Evolutionary conservation across 2,888 invertebrate genomes (phyloP).

Genomic region (Elmis aenea): DNA sequence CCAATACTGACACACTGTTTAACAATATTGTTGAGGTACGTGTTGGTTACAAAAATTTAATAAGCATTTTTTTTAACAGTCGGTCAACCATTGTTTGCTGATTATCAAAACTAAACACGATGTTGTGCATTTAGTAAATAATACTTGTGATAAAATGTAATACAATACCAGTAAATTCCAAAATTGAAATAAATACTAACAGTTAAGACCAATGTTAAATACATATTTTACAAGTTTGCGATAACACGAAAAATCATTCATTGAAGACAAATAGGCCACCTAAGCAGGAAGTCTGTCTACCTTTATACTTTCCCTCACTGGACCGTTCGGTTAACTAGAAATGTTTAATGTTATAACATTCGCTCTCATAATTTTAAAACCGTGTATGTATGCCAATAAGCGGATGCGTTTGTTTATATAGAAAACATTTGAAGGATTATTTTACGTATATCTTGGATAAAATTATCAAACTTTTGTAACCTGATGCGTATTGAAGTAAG

Average conservation of each 20-base stretch:
- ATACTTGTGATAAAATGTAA: no score
- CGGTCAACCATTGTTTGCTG: no score
- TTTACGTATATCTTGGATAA: no score
- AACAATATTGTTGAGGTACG: slow-evolving; percentile 15
- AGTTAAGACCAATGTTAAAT: no score
- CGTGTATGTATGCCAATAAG: slow-evolving; percentile 22
- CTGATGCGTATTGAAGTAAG: no score
- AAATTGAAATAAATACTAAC: no score
- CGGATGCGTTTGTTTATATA: slow-evolving; percentile 1
- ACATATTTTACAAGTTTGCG: no score
- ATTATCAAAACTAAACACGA: no score
- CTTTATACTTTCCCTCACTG: slow-evolving; percentile 34
- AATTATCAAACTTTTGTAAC: no score
- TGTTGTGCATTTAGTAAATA: no score
- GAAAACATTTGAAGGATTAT: neutral
- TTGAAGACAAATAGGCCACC: slow-evolving; percentile 28
- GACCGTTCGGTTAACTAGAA: slow-evolving; percentile 29
- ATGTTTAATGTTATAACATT: slow-evolving; percentile 21
- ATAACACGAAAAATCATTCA: slow-evolving; percentile 7
- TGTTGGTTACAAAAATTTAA: slow-evolving; percentile 1
- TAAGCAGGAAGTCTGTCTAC: slow-evolving; percentile 33
- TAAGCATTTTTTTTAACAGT: neutral
- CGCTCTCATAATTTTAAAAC: slow-evolving; percentile 26
- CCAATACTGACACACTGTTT: slow-evolving; percentile 2
- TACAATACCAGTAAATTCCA: no score